A percentile compares a stretch with the other conserved stretches of the same genome.
These are phyloP conservation scores for Lethrus apterus DNA, from an alignment of 1,140 invertebrate genomes.

Conservation along the genomic window DNA sequence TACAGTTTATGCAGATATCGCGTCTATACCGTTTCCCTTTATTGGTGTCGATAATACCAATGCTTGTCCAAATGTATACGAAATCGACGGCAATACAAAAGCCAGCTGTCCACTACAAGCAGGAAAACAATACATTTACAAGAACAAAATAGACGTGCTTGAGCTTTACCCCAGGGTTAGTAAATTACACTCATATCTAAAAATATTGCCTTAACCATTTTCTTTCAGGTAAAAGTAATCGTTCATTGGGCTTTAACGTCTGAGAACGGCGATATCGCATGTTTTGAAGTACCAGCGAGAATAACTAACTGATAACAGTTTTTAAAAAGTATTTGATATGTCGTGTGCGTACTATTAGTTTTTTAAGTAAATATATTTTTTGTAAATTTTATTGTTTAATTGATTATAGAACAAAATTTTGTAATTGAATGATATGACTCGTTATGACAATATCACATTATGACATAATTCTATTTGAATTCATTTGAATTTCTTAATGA, in stretches of 20 bases:
- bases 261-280: conserved; percentile 45
- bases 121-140: conserved; percentile 59
- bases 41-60: conserved; percentile 64
- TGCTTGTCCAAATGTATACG: conserved; percentile 57
- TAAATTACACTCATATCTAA: conserved; percentile 1
- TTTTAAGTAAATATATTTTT: not conserved
- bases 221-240: conserved; percentile 43
- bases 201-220: conserved; percentile 6
- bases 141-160: conserved; percentile 57
- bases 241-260: conserved; percentile 55
- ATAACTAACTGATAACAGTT: conserved; percentile 42
- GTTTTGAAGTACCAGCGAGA: conserved; percentile 60
- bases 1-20: conserved; percentile 52
- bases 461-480: too few species aligned
- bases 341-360: conserved; percentile 8
- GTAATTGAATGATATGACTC: too few species aligned
- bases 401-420: too few species aligned
- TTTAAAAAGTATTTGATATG: not conserved
- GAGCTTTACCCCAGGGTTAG: conserved; percentile 59
- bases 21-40: conserved; percentile 59
- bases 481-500: too few species aligned
- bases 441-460: too few species aligned
- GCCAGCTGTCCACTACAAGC: conserved; percentile 58
- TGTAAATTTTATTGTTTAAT: too few species aligned
- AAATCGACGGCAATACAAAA: conserved; percentile 46